A percentile compares a stretch with the other conserved stretches of the same genome.
Conservation (phyloP, 64 coral and sea anemone species). For the Stichodactyla mertensii region DNA sequence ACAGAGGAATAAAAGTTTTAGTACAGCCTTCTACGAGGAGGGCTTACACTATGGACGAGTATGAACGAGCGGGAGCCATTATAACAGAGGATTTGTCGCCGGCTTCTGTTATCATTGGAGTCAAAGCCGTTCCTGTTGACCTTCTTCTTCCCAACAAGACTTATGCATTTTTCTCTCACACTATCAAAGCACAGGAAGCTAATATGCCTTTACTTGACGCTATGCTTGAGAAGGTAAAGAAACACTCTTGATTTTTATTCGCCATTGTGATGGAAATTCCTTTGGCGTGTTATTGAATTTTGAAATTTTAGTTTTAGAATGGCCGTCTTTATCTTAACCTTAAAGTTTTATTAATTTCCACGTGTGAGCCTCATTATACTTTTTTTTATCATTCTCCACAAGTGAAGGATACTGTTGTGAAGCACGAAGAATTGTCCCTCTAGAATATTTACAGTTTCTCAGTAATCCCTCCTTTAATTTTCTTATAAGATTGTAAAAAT, state of each 20-base stretch:
- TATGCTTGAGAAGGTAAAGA: conserved; percentile 76
- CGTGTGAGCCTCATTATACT: neutral
- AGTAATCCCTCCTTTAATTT: neutral
- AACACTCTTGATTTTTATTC: neutral
- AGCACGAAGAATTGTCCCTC: neutral
- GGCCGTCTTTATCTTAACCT: too few species aligned
- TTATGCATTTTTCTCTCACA: conserved; percentile 96
- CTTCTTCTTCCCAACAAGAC: conserved; percentile 83
- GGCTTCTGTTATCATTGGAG: conserved; percentile 88
- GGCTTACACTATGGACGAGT: conserved; percentile 97
- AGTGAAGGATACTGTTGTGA: neutral
- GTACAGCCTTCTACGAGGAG: conserved; percentile 95
- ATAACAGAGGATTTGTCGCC: conserved; percentile 88
- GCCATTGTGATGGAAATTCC: neutral
- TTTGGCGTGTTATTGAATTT: neutral
- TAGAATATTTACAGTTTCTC: neutral
- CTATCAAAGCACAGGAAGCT: conserved; percentile 92
- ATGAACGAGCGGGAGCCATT: conserved; percentile 76
- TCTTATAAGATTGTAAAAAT: neutral
- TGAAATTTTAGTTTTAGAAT: neutral
- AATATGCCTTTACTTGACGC: conserved; percentile 97
- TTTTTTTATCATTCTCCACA: too few species aligned
- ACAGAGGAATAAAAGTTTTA: conserved; percentile 93
- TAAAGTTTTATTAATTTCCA: neutral
- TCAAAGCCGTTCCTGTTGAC: conserved; percentile 90